Conservation (phyloP, 1,140 invertebrate species). For the Gonioctena quinquepunctata region DNA sequence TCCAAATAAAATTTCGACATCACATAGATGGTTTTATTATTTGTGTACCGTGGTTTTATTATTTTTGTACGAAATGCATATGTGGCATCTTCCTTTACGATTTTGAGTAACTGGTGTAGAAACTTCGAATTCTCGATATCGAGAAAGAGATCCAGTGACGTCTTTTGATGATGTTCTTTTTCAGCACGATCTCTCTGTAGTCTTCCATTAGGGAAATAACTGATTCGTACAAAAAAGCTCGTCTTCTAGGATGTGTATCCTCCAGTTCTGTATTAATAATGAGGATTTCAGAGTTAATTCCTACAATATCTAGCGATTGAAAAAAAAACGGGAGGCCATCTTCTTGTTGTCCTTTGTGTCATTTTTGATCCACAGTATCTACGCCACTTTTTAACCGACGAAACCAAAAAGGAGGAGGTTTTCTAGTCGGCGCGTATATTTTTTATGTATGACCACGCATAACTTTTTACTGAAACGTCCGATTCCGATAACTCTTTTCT, state of each 20-base stretch:
- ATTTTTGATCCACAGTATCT: slow-evolving; percentile 49
- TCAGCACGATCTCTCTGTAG: slow-evolving; percentile 27
- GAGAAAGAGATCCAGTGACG: slow-evolving; percentile 15
- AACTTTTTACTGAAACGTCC: too few relatives aligned
- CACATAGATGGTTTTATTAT: too few relatives aligned
- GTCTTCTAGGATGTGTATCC: slow-evolving; percentile 45
- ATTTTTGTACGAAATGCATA: slow-evolving; percentile 24
- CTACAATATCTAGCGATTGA: slow-evolving; percentile 59
- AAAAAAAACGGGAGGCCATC: slow-evolving; percentile 62
- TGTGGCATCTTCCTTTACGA: slow-evolving; percentile 6
- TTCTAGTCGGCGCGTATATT: too few relatives aligned
- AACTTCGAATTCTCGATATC: slow-evolving; percentile 2
- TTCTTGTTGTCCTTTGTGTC: slow-evolving; percentile 56
- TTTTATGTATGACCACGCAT: too few relatives aligned
- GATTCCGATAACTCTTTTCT: too few relatives aligned
- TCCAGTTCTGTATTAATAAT: slow-evolving; percentile 39
- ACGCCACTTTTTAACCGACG: slow-evolving; percentile 56
- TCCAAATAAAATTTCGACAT: slow-evolving; percentile 27
- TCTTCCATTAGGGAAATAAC: slow-evolving; percentile 54
- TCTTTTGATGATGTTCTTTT: slow-evolving; percentile 19
- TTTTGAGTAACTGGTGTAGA: not conserved
- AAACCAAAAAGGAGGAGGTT: too few relatives aligned
- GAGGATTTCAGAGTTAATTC: slow-evolving; percentile 58
- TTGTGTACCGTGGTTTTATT: slow-evolving; percentile 21
- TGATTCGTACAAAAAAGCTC: slow-evolving; percentile 55